Evolutionary conservation across 2,888 invertebrate species (phyloP).

Genomic region (Torymus aiolomorphi): DNA sequence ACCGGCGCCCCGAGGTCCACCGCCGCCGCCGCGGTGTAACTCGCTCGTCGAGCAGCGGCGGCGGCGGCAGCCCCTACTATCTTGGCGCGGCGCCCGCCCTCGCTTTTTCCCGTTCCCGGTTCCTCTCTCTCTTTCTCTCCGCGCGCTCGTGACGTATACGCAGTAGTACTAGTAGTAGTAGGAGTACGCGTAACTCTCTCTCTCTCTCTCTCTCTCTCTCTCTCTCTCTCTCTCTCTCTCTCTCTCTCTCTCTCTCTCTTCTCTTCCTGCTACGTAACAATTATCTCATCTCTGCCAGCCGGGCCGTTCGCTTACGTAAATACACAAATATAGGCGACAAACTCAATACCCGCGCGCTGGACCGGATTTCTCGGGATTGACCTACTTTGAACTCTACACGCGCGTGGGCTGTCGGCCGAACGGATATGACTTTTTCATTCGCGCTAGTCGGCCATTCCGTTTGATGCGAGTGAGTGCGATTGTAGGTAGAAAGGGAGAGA

Average conservation of each 20-base stretch:
- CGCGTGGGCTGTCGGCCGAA: background rate
- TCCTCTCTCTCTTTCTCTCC: too few species aligned
- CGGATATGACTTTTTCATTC: slow-evolving; percentile 2
- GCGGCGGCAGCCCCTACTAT: background rate
- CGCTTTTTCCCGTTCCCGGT: slow-evolving; percentile 17
- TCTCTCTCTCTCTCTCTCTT: slow-evolving; percentile 1
- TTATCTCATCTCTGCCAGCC: slow-evolving; percentile 42
- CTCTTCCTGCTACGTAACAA: slow-evolving; percentile 40
- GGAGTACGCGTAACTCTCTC: background rate
- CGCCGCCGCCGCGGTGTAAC: background rate
- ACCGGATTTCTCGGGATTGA: slow-evolving; percentile 35
- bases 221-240: slow-evolving; percentile 6
- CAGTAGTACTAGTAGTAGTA: too few species aligned
- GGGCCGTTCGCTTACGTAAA: slow-evolving; percentile 29
- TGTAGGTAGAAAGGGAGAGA: background rate
- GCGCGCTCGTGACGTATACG: background rate
- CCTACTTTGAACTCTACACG: slow-evolving; percentile 24
- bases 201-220: slow-evolving; percentile 13
- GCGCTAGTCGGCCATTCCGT: background rate
- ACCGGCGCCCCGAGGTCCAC: slow-evolving; percentile 57
- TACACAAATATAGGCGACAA: background rate
- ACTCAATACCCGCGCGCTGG: background rate
- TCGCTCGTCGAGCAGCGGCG: background rate
- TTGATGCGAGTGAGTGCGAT: background rate
- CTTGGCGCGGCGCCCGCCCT: background rate